Evolutionary conservation across 2,797 vertebrate genomes (phyloP).

Genomic region (Sebastiscus tertius): DNA sequence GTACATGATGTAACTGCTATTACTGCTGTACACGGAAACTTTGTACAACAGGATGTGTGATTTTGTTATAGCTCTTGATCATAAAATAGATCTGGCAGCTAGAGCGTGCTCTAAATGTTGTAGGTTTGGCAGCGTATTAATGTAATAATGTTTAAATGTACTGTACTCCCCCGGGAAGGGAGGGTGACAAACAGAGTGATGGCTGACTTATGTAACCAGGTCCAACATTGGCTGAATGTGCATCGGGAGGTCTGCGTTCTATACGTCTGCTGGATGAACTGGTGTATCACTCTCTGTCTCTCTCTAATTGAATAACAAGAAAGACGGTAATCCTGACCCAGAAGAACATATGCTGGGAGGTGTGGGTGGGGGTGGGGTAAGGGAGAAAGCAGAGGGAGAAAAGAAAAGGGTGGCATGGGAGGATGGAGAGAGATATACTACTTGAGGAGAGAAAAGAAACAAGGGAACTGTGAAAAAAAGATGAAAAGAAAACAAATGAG

Average conservation of each 20-base stretch:
- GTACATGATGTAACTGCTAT: not conserved
- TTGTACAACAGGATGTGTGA: not conserved
- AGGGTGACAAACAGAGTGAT: not conserved
- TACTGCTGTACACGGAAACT: not conserved
- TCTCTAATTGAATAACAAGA: conserved; percentile 61
- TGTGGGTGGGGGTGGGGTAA: not conserved
- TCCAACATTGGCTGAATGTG: too few relatives aligned
- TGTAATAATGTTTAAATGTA: not conserved
- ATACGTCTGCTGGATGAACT: too few relatives aligned
- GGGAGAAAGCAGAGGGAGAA: not conserved
- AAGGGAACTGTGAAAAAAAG: not conserved
- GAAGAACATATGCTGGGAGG: conserved; percentile 50
- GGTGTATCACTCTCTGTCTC: conserved; percentile 9
- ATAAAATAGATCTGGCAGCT: not conserved
- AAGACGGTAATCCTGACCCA: conserved; percentile 64
- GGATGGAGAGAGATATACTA: not conserved
- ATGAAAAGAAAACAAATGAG: not conserved
- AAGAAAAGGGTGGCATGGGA: not conserved
- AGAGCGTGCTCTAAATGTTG: too few relatives aligned
- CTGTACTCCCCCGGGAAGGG: not conserved
- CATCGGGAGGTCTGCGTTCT: too few relatives aligned
- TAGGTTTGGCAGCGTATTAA: not conserved
- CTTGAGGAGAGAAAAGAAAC: conserved; percentile 2
- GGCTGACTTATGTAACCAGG: too few relatives aligned
- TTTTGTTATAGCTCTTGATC: not conserved